A percentile compares a stretch with the other conserved stretches of the same genome.
Conservation (phyloP, 1,140 invertebrate genomes). For the Nephotettix cincticeps region DNA sequence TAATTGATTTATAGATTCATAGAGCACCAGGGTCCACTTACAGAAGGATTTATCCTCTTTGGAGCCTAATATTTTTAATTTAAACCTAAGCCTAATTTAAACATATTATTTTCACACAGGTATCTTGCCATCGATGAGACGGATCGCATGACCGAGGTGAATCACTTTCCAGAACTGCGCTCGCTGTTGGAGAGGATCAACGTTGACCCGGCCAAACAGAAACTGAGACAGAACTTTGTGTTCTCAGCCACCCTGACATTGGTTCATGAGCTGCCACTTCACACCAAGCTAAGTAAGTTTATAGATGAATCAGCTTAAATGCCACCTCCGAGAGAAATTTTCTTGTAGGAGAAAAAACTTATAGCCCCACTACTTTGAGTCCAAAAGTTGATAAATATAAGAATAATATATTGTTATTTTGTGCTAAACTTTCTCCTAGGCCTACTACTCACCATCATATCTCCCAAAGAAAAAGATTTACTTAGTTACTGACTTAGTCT, state of each 20-base stretch:
- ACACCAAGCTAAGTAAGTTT: constrained; percentile 62
- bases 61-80: no score
- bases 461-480: no score
- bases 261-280: constrained; percentile 79
- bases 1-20: no score
- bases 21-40: no score
- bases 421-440: no score
- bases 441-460: no score
- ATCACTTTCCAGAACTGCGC: constrained; percentile 93
- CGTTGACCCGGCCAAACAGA: constrained; percentile 50
- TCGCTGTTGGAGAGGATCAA: constrained; percentile 74
- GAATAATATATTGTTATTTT: no score
- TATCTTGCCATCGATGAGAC: constrained; percentile 97
- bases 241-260: constrained; percentile 97
- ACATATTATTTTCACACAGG: no score
- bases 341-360: background rate
- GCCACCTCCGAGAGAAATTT: background rate
- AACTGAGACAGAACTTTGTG: constrained; percentile 87
- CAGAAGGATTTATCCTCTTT: no score
- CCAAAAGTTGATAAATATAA: constrained; percentile 17
- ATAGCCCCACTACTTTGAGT: background rate
- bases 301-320: no score
- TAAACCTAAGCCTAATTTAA: no score
- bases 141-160: constrained; percentile 95
- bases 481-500: no score